Conservation (phyloP, 2,888 invertebrate genomes). For the Pyrgus malvae region DNA sequence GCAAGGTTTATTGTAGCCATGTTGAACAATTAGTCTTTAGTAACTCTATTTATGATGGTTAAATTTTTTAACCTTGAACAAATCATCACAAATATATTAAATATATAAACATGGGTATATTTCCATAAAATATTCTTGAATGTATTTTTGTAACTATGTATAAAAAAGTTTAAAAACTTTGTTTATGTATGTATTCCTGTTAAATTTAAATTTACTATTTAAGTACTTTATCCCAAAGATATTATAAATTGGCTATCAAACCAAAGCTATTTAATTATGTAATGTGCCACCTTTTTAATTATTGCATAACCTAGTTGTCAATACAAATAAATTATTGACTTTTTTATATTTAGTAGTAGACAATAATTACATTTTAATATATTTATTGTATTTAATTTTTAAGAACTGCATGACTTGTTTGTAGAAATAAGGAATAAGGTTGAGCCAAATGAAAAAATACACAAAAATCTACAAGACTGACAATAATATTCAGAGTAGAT, state of each 20-base stretch:
- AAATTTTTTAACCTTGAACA: slow-evolving; percentile 19
- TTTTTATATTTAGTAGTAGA: slow-evolving; percentile 58
- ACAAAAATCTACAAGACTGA: slow-evolving; percentile 81
- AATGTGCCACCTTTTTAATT: slow-evolving; percentile 65
- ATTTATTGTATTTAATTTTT: slow-evolving; percentile 72
- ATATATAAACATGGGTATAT: slow-evolving; percentile 1
- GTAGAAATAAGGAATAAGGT: slow-evolving; percentile 65
- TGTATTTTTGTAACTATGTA: slow-evolving; percentile 11
- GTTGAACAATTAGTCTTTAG: slow-evolving; percentile 56
- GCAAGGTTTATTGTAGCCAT: slow-evolving; percentile 48
- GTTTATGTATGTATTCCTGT: slow-evolving; percentile 20
- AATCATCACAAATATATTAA: slow-evolving; percentile 27
- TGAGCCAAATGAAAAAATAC: slow-evolving; percentile 73
- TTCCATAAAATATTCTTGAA: slow-evolving; percentile 1
- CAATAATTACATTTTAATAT: slow-evolving; percentile 70
- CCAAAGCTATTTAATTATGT: slow-evolving; percentile 64
- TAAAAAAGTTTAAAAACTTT: slow-evolving; percentile 15
- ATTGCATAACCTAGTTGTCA: slow-evolving; percentile 64
- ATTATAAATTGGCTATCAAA: slow-evolving; percentile 64
- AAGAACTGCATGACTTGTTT: slow-evolving; percentile 74
- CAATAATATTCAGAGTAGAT: slow-evolving; percentile 81
- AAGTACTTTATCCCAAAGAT: slow-evolving; percentile 39
- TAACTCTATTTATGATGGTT: slow-evolving; percentile 29
- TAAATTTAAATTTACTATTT: slow-evolving; percentile 14
- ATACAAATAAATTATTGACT: slow-evolving; percentile 56